Percentiles rank a stretch among this genome's conserved stretches.
These are phyloP conservation scores for Stigmatopora nigra DNA, from an alignment of 2,113 vertebrate genomes.

Conservation along the genomic window DNA sequence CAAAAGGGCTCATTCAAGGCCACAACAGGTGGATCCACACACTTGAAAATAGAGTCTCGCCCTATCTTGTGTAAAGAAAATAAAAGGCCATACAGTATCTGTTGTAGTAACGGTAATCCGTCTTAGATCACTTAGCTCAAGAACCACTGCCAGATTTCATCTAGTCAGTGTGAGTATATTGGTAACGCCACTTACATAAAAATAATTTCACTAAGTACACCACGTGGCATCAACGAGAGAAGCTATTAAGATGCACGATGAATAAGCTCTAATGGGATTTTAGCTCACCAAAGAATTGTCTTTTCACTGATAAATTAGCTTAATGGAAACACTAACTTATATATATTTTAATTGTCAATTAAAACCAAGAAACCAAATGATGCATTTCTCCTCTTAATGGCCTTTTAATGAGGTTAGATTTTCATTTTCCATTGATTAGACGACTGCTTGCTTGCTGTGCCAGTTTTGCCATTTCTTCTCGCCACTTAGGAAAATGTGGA, in stretches of 20 bases:
- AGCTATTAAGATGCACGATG: slow-evolving; percentile 52
- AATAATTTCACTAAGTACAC: slow-evolving; percentile 31
- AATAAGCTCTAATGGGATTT: slow-evolving; percentile 52
- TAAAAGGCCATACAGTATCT: neutral
- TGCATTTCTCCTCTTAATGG: slow-evolving; percentile 64
- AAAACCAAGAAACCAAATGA: slow-evolving; percentile 62
- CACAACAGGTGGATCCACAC: neutral
- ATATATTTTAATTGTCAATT: slow-evolving; percentile 69
- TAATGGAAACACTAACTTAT: slow-evolving; percentile 67
- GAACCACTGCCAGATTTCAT: slow-evolving; percentile 10
- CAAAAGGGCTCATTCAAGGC: neutral
- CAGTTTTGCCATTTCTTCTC: slow-evolving; percentile 30
- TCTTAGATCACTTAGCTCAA: neutral
- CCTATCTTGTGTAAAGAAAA: neutral
- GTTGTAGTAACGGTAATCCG: neutral
- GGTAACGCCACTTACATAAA: slow-evolving; percentile 32
- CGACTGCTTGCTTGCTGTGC: slow-evolving; percentile 42
- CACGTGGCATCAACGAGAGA: slow-evolving; percentile 28
- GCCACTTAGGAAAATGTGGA: slow-evolving; percentile 19
- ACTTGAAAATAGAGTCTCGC: neutral
- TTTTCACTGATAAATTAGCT: slow-evolving; percentile 61
- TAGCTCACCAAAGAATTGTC: slow-evolving; percentile 49
- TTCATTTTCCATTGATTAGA: slow-evolving; percentile 56
- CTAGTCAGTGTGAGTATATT: slow-evolving; percentile 2
- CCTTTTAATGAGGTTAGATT: slow-evolving; percentile 66